Evolutionary conservation across 2,797 vertebrate species (phyloP).

Genomic region (Poecilia picta): DNA sequence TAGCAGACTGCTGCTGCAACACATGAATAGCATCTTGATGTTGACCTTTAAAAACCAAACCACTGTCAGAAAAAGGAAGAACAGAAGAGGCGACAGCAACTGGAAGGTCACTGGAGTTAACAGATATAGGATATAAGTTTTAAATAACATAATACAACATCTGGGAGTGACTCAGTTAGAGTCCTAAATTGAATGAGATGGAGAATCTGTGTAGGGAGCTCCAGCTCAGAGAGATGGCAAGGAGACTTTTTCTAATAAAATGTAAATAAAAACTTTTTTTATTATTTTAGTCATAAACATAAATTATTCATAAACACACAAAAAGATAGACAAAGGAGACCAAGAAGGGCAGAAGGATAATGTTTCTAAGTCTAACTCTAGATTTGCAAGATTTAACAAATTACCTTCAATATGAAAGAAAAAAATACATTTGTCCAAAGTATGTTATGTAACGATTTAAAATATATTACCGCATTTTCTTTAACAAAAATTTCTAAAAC

Average conservation of each 20-base stretch:
- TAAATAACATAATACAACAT: not conserved
- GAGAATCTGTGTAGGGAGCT: not conserved
- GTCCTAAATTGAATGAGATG: not conserved
- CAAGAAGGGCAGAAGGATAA: too few species aligned
- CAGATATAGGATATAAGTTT: not conserved
- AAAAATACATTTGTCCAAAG: not conserved
- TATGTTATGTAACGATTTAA: not conserved
- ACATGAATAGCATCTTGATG: not conserved
- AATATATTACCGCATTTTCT: not conserved
- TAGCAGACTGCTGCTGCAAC: not conserved
- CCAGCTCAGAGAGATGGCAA: not conserved
- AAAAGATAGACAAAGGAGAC: not conserved
- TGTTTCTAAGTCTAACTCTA: too few species aligned
- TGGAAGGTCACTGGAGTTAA: not conserved
- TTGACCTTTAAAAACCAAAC: not conserved
- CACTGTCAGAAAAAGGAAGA: not conserved
- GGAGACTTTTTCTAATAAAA: not conserved
- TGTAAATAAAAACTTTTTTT: not conserved
- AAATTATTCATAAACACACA: not conserved
- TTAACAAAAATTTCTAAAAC: not conserved
- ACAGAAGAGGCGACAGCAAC: not conserved
- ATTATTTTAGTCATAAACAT: not conserved
- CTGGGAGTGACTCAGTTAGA: not conserved
- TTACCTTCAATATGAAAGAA: not conserved
- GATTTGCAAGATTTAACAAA: not conserved